Conservation (phyloP, 2,888 invertebrate genomes). For the Rotaria socialis region DNA sequence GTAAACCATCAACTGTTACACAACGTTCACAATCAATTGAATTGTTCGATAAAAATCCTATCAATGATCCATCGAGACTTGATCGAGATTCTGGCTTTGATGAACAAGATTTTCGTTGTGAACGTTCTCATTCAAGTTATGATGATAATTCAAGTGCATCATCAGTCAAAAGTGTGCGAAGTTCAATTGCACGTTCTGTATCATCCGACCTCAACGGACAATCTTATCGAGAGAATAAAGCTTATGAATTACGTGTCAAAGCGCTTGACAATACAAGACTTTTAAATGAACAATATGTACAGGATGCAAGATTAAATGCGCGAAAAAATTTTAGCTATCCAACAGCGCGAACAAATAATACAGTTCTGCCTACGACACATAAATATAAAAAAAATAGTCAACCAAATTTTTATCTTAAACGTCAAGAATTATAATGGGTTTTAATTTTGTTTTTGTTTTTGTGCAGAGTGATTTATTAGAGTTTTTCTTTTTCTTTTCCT, state of each 20-base stretch:
- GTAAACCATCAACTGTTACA: neutral
- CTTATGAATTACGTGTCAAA: slow-evolving; percentile 43
- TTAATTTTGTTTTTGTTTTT: neutral
- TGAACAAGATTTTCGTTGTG: slow-evolving; percentile 33
- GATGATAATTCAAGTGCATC: neutral
- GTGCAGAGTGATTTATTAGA: neutral
- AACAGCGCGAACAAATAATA: neutral
- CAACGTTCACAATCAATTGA: neutral
- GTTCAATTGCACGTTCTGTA: neutral
- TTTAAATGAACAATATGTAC: neutral
- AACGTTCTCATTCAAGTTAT: slow-evolving; percentile 15
- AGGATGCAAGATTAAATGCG: neutral
- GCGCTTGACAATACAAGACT: neutral
- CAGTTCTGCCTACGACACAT: too few species aligned
- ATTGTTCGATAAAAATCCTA: neutral
- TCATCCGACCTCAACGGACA: slow-evolving; percentile 28
- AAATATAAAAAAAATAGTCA: neutral
- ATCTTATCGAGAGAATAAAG: slow-evolving; percentile 44
- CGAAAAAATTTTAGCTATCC: neutral
- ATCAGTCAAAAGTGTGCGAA: neutral
- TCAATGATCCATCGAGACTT: neutral
- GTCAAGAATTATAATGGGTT: neutral
- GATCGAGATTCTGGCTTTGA: slow-evolving; percentile 36
- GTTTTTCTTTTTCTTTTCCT: too few species aligned
- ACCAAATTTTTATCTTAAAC: neutral